phyloP scores from a whole-genome alignment of 2,888 invertebrate species.

The Hydraecia micacea region DNA sequence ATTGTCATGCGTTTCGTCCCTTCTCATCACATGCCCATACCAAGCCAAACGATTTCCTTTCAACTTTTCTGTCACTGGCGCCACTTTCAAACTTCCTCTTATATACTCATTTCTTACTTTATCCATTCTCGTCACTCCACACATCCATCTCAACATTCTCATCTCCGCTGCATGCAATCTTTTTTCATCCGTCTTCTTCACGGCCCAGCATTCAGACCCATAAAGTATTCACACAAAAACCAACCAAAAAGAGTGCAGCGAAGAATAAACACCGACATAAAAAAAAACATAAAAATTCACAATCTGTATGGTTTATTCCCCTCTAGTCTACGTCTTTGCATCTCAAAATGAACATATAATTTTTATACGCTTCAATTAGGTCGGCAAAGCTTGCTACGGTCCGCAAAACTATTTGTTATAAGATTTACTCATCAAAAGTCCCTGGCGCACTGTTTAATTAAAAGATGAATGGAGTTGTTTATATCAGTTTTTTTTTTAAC shows the following conservation, averaged over 20 bases:
- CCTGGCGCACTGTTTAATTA: slow-evolving; percentile 36
- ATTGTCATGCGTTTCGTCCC: too few species aligned
- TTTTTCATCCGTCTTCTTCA: too few species aligned
- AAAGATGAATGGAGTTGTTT: slow-evolving; percentile 29
- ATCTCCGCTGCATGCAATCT: too few species aligned
- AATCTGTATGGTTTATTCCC: slow-evolving; percentile 2
- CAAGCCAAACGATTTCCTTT: too few species aligned
- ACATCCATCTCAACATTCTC: too few species aligned
- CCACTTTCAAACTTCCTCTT: too few species aligned
- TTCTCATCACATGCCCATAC: too few species aligned
- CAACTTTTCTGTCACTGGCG: too few species aligned
- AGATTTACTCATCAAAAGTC: slow-evolving; percentile 36
- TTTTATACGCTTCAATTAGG: slow-evolving; percentile 48
- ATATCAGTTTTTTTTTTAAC: slow-evolving; percentile 31
- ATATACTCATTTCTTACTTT: too few species aligned
- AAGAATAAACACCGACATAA: background rate
- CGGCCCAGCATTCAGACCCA: too few species aligned
- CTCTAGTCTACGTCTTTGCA: background rate
- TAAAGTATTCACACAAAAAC: too few species aligned
- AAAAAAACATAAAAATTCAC: background rate
- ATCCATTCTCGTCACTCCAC: too few species aligned
- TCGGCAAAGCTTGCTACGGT: slow-evolving; percentile 19
- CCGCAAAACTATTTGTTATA: slow-evolving; percentile 33
- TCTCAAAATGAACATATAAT: slow-evolving; percentile 23
- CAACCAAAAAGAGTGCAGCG: background rate